These are phyloP conservation scores for Stegodyphus dumicola DNA, from an alignment of 1,140 invertebrate genomes.

Conservation along the genomic window DNA sequence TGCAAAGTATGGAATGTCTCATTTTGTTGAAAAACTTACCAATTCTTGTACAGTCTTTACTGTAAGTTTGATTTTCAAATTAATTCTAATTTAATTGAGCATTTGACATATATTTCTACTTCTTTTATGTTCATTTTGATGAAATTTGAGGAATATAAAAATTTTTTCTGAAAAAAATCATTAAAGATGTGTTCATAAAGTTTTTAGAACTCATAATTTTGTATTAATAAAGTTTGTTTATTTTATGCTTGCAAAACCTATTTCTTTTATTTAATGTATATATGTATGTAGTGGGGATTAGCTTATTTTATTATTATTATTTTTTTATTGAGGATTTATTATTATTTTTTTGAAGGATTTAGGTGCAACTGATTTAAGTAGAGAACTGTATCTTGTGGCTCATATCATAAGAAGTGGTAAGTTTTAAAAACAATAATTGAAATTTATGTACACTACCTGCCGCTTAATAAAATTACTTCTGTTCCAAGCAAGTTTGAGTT, in stretches of 20 bases:
- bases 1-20: conserved; percentile 88
- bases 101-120: not conserved
- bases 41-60: conserved; percentile 90
- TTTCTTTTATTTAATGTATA: too few species aligned
- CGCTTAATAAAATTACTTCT: not conserved
- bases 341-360: conserved; percentile 72
- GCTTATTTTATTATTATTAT: not conserved
- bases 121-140: too few species aligned
- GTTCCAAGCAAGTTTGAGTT: too few species aligned
- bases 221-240: too few species aligned
- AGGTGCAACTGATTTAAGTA: conserved; percentile 82
- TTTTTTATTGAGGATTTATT: conserved; percentile 63
- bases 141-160: too few species aligned
- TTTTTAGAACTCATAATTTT: too few species aligned
- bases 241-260: too few species aligned
- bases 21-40: conserved; percentile 87
- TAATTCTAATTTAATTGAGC: not conserved
- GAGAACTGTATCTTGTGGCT: conserved; percentile 86
- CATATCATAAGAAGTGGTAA: conserved; percentile 87
- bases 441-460: not conserved
- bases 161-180: too few species aligned
- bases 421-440: not conserved
- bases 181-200: too few species aligned
- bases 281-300: too few species aligned
- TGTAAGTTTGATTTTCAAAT: conserved; percentile 71